These are phyloP conservation scores for Rhingia rostrata DNA, from an alignment of 2,888 invertebrate species.

Conservation along the genomic window DNA sequence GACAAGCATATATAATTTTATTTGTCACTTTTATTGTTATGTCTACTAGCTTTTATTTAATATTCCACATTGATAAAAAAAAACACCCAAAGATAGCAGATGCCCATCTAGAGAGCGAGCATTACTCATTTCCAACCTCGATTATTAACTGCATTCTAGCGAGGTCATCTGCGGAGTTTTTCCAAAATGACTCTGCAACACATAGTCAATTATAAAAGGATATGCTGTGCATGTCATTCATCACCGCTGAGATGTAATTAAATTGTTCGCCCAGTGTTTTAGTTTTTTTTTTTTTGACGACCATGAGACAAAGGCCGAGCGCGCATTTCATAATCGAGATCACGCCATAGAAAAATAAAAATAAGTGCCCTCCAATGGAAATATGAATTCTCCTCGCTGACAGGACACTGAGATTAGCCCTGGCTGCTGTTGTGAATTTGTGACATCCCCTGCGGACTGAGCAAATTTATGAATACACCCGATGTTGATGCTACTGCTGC, in stretches of 20 bases:
- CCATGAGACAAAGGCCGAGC: conserved; percentile 68
- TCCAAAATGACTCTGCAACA: conserved; percentile 41
- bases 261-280: conserved; percentile 66
- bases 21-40: too few relatives aligned
- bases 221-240: conserved; percentile 46
- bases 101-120: conserved; percentile 14
- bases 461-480: conserved; percentile 58
- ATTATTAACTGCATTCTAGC: conserved; percentile 51
- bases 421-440: conserved; percentile 22
- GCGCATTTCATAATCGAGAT: conserved; percentile 27
- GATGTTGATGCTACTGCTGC: too few relatives aligned
- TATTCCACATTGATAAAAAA: not conserved
- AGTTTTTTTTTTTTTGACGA: conserved; percentile 37
- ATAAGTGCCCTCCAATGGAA: conserved; percentile 39
- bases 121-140: conserved; percentile 55
- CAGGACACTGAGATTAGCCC: conserved; percentile 55
- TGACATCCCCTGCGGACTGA: conserved; percentile 50
- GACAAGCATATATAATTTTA: too few relatives aligned
- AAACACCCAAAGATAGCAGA: not conserved
- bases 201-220: conserved; percentile 60
- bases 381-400: conserved; percentile 18
- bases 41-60: not conserved
- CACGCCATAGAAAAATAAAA: conserved; percentile 55
- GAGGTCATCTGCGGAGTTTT: conserved; percentile 47
- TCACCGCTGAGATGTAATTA: conserved; percentile 68